Percentiles rank a stretch among this genome's conserved stretches.
Conservation (phyloP, 2,888 invertebrate genomes). For the Pseudococcus jackbeardsleyi region DNA sequence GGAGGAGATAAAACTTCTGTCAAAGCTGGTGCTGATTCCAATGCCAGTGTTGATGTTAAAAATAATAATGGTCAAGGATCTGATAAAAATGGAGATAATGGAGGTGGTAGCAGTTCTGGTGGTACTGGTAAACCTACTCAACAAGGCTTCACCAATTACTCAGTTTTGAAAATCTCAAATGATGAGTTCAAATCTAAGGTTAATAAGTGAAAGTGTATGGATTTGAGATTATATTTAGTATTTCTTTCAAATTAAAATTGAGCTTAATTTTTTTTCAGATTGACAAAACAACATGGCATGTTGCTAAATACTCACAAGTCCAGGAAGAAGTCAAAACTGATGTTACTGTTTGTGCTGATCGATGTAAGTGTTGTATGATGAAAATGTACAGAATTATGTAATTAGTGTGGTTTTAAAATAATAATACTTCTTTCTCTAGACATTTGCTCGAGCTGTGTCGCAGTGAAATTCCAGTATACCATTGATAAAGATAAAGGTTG, state of each 20-base stretch:
- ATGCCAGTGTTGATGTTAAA: background rate
- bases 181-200: background rate
- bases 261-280: background rate
- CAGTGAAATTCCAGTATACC: slow-evolving; percentile 24
- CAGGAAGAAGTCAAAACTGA: background rate
- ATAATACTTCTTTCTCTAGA: background rate
- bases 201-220: too few relatives aligned
- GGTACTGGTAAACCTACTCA: background rate
- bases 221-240: too few relatives aligned
- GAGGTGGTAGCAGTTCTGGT: background rate
- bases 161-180: background rate
- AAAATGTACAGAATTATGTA: too few relatives aligned
- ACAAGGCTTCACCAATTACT: slow-evolving; percentile 18
- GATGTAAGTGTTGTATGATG: background rate
- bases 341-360: slow-evolving; percentile 21
- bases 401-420: background rate
- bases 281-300: background rate
- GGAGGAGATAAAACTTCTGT: background rate
- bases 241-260: too few relatives aligned
- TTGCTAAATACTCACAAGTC: background rate
- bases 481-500: background rate
- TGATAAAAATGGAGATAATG: background rate
- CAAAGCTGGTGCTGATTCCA: background rate
- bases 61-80: background rate
- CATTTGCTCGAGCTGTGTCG: background rate